These are phyloP conservation scores for Trichosurus vulpecula DNA, from an alignment of 2,797 vertebrate genomes.

Conservation along the genomic window DNA sequence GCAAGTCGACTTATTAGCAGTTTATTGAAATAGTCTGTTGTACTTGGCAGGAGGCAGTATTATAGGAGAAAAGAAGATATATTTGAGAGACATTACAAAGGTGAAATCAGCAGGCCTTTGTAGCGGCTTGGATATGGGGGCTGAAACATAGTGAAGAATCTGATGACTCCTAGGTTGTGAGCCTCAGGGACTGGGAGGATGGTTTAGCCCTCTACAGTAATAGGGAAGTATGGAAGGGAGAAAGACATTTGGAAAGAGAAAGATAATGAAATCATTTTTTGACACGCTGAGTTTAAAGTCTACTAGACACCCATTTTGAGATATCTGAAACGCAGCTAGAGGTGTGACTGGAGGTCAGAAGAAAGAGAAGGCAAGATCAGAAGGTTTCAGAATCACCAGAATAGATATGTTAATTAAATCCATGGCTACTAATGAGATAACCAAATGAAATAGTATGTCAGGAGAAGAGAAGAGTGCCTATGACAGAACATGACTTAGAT, in stretches of 20 bases:
- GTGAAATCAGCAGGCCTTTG: not conserved
- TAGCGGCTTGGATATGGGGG: not conserved
- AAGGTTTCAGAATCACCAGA: not conserved
- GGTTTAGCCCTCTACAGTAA: not conserved
- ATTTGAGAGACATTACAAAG: not conserved
- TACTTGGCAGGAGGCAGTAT: not conserved
- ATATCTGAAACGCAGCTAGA: not conserved
- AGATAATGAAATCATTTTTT: not conserved
- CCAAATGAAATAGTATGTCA: not conserved
- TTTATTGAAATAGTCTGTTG: not conserved
- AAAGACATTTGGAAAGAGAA: not conserved
- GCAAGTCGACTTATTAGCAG: not conserved
- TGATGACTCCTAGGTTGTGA: too few species aligned
- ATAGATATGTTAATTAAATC: not conserved
- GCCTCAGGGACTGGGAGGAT: too few species aligned
- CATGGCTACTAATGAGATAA: not conserved
- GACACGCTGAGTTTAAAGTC: not conserved
- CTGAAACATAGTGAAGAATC: not conserved
- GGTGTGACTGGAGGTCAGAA: not conserved
- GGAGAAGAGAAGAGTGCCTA: not conserved
- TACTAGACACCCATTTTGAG: not conserved
- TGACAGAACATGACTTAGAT: not conserved
- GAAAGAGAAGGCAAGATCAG: not conserved
- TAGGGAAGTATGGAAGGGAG: not conserved
- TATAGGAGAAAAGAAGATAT: not conserved